phyloP scores from a whole-genome alignment of 2,888 invertebrate genomes.

The Carabus problematicus region DNA sequence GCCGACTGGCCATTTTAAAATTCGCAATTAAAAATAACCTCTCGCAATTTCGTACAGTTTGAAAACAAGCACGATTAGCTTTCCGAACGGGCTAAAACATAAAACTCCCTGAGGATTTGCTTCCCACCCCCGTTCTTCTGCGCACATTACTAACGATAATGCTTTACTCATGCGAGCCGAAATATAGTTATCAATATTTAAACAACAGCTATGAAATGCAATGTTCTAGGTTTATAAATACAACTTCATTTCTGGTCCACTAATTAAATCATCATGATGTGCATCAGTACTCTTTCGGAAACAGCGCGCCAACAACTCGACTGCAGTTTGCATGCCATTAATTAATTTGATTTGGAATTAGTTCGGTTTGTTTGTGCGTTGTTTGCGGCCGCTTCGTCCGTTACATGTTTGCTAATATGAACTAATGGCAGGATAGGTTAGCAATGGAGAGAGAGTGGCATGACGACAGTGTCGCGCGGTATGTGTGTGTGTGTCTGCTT shows the following conservation, averaged over 20 bases:
- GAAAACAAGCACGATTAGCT: slow-evolving; percentile 38
- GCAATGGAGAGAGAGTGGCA: background rate
- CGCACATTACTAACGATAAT: too few species aligned
- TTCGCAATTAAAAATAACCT: slow-evolving; percentile 40
- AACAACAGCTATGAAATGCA: too few species aligned
- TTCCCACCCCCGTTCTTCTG: too few species aligned
- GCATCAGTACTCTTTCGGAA: too few species aligned
- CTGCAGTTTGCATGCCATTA: background rate
- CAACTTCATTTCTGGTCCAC: too few species aligned
- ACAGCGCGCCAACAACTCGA: too few species aligned
- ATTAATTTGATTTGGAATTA: slow-evolving; percentile 1
- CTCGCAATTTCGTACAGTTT: slow-evolving; percentile 32
- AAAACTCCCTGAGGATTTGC: too few species aligned
- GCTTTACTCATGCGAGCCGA: too few species aligned
- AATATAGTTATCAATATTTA: too few species aligned
- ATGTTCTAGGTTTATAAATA: too few species aligned
- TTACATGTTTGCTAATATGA: slow-evolving; percentile 36
- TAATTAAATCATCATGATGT: too few species aligned
- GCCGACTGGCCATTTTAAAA: slow-evolving; percentile 34
- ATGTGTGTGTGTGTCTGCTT: slow-evolving; percentile 13
- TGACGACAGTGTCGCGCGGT: too few species aligned
- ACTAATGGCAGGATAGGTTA: slow-evolving; percentile 37
- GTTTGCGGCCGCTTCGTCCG: slow-evolving; percentile 11
- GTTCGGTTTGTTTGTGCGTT: slow-evolving; percentile 17
- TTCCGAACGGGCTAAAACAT: background rate